A percentile compares a stretch with the other conserved stretches of the same genome.
phyloP scores from a whole-genome alignment of 2,797 vertebrate species.

The Sarcophilus harrisii region DNA sequence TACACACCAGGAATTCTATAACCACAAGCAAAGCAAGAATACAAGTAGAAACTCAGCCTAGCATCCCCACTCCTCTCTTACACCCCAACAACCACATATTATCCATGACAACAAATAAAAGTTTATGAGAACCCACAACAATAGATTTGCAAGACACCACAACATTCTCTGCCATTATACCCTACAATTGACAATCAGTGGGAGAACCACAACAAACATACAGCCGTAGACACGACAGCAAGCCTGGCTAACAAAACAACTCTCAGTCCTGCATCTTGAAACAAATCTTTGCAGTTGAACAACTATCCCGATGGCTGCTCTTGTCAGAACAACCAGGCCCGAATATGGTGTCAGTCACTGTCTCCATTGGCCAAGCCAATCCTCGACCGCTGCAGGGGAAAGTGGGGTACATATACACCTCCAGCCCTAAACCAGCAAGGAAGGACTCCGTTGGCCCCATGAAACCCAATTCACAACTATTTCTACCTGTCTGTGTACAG shows the following conservation, averaged over 20 bases:
- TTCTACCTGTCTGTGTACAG: not conserved
- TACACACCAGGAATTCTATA: not conserved
- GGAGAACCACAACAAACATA: slow-evolving; percentile 71
- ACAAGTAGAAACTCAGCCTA: slow-evolving; percentile 47
- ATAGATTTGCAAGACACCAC: slow-evolving; percentile 34
- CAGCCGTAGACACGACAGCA: slow-evolving; percentile 19
- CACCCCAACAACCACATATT: slow-evolving; percentile 55
- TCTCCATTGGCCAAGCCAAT: not conserved
- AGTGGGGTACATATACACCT: not conserved
- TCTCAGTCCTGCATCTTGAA: not conserved
- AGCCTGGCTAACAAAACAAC: slow-evolving; percentile 58
- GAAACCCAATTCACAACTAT: not conserved
- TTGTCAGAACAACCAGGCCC: not conserved
- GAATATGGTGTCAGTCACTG: not conserved
- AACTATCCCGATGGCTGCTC: not conserved
- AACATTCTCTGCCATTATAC: slow-evolving; percentile 69
- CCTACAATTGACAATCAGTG: slow-evolving; percentile 62
- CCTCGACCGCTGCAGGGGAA: not conserved
- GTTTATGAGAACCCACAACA: slow-evolving; percentile 78
- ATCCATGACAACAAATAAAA: slow-evolving; percentile 77
- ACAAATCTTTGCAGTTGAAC: not conserved
- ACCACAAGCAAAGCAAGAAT: slow-evolving; percentile 25
- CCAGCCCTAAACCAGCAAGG: not conserved
- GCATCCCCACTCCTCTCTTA: not conserved
- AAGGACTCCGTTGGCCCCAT: not conserved